phyloP scores from a whole-genome alignment of 2,113 vertebrate species.

The Circaetus cinerascens region DNA sequence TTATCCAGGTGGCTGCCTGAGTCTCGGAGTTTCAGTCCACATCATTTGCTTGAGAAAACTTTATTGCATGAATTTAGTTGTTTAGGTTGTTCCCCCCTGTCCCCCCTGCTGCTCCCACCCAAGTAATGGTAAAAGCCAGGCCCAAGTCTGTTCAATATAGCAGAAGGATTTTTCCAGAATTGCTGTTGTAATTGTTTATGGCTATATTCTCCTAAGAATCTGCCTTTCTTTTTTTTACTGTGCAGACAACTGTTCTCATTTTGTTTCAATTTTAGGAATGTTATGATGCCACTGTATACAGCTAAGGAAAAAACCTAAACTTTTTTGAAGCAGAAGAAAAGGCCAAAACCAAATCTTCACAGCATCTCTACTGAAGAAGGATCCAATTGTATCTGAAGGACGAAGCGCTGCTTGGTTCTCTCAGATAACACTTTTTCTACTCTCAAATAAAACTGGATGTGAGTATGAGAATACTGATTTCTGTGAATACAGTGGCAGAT shows the following conservation, averaged over 20 bases:
- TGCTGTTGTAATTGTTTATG: neutral
- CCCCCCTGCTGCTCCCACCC: accelerated
- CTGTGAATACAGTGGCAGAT: neutral
- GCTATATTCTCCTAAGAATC: neutral
- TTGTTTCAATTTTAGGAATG: neutral
- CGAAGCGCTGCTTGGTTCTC: neutral
- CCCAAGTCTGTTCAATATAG: neutral
- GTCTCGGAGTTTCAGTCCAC: neutral
- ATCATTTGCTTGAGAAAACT: neutral
- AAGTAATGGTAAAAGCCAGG: neutral
- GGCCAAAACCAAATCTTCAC: neutral
- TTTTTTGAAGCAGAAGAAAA: neutral
- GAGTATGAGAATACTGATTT: neutral
- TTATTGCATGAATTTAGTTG: neutral
- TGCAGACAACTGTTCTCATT: neutral
- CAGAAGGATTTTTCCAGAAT: neutral
- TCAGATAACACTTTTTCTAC: neutral
- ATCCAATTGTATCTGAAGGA: neutral
- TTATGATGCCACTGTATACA: neutral
- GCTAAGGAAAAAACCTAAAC: neutral
- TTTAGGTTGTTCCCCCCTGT: neutral
- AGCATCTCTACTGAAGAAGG: neutral
- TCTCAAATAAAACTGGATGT: neutral
- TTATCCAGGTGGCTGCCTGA: neutral
- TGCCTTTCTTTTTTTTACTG: neutral